These are phyloP conservation scores for Eristalinus sepulchralis DNA, from an alignment of 2,888 invertebrate genomes.

Conservation along the genomic window DNA sequence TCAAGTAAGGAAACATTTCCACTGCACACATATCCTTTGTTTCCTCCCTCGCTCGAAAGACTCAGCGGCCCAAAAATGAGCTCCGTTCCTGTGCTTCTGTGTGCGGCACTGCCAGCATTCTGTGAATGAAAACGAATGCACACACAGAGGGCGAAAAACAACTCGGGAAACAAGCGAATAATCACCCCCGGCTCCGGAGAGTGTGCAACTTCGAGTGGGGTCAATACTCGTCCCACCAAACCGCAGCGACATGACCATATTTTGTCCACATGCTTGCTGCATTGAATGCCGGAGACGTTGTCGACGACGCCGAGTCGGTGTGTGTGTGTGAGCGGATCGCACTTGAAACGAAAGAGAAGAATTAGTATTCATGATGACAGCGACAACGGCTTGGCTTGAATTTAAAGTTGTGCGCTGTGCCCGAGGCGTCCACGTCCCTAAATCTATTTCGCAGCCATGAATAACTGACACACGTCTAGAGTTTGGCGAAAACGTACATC, in stretches of 20 bases:
- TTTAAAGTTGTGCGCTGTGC: background rate
- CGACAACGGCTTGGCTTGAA: background rate
- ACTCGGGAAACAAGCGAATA: slow-evolving; percentile 43
- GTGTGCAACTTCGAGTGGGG: slow-evolving; percentile 34
- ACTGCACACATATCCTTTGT: slow-evolving; percentile 51
- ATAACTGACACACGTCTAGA: background rate
- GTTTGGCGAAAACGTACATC: background rate
- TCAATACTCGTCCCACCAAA: slow-evolving; percentile 28
- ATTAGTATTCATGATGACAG: slow-evolving; percentile 54
- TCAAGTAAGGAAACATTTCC: slow-evolving; percentile 48
- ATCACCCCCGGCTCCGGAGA: slow-evolving; percentile 28
- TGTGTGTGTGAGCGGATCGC: background rate
- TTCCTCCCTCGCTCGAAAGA: slow-evolving; percentile 34
- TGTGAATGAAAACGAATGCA: slow-evolving; percentile 28
- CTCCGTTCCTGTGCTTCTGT: slow-evolving; percentile 22
- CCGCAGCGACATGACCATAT: slow-evolving; percentile 43
- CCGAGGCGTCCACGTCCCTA: background rate
- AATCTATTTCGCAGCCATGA: background rate
- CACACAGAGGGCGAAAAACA: slow-evolving; percentile 1
- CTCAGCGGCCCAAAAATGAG: slow-evolving; percentile 35
- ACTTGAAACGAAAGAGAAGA: slow-evolving; percentile 27
- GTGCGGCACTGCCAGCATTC: slow-evolving; percentile 25
- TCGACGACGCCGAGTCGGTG: background rate
- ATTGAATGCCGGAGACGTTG: background rate
- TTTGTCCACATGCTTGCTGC: slow-evolving; percentile 54